Evolutionary conservation across 2,797 vertebrate species (phyloP).

Genomic region (Dendrocincla tyrannina): DNA sequence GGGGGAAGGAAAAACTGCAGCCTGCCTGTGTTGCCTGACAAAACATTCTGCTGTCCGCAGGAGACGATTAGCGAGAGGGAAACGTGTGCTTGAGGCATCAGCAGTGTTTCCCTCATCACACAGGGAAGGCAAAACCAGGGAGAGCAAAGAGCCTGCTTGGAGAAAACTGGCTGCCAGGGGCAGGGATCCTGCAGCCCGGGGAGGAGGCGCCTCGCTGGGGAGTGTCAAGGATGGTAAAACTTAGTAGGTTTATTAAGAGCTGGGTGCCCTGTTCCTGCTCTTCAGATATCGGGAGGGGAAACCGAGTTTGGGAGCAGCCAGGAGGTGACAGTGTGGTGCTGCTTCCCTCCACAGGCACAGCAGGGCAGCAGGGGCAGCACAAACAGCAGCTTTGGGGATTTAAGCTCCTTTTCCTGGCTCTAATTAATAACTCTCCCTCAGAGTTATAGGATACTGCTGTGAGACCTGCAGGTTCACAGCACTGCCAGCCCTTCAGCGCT

Average conservation of each 20-base stretch:
- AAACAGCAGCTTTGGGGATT: neutral
- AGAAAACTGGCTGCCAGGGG: neutral
- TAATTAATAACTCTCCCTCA: neutral
- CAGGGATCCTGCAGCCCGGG: neutral
- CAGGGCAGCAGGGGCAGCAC: fast-evolving
- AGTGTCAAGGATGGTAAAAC: neutral
- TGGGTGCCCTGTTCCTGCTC: neutral
- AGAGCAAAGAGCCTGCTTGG: fast-evolving
- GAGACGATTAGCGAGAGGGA: neutral
- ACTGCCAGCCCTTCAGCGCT: neutral
- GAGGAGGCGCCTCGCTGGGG: neutral
- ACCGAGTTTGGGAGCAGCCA: fast-evolving
- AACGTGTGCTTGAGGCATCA: neutral
- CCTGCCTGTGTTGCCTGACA: neutral
- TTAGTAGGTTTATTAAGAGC: neutral
- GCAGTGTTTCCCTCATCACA: neutral
- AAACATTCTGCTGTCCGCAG: neutral
- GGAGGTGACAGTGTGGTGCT: fast-evolving
- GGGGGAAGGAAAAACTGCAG: neutral
- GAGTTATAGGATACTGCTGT: neutral
- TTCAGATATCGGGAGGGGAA: neutral
- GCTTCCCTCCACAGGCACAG: neutral
- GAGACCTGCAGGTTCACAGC: neutral
- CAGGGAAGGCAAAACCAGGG: neutral
- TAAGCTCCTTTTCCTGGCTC: neutral